Conservation (phyloP, 1,140 invertebrate species). For the Anthonomus grandis region DNA sequence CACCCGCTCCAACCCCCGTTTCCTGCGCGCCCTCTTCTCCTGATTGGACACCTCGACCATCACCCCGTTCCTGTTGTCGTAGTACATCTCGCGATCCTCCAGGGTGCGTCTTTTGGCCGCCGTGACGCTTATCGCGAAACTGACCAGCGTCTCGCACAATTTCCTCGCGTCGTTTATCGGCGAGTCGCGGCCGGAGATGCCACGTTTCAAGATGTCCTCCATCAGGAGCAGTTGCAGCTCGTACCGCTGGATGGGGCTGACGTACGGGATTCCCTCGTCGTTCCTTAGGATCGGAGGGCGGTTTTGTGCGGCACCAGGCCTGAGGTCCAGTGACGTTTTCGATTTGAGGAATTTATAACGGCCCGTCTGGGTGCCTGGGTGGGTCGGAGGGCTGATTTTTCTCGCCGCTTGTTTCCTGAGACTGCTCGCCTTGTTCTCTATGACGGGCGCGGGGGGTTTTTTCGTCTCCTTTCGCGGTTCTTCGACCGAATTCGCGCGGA, state of each 20-base stretch:
- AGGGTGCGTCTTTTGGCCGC: conserved; percentile 74
- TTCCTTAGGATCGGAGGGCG: conserved; percentile 46
- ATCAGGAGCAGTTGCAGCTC: conserved; percentile 75
- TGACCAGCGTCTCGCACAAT: conserved; percentile 71
- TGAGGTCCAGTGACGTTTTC: conserved; percentile 54
- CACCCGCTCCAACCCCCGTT: conserved; percentile 64
- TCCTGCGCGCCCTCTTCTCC: conserved; percentile 64
- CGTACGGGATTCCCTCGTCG: conserved; percentile 61
- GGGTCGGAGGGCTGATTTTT: conserved; percentile 4
- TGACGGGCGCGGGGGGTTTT: conserved; percentile 15
- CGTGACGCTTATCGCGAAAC: conserved; percentile 75
- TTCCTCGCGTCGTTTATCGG: conserved; percentile 57
- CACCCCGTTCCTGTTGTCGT: conserved; percentile 54
- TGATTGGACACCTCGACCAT: conserved; percentile 56
- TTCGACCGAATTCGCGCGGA: conserved; percentile 38
- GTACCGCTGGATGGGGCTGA: conserved; percentile 78
- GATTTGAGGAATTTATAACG: conserved; percentile 49
- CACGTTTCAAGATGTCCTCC: conserved; percentile 74
- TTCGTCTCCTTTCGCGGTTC: conserved; percentile 17
- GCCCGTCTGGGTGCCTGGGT: conserved; percentile 8
- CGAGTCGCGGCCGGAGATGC: conserved; percentile 62
- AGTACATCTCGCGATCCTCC: conserved; percentile 79
- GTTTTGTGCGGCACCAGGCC: conserved; percentile 38
- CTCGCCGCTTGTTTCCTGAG: conserved; percentile 31
- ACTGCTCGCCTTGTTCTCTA: conserved; percentile 30